Evolutionary conservation across 2,797 vertebrate species (phyloP).

Genomic region (Poecile montanus): DNA sequence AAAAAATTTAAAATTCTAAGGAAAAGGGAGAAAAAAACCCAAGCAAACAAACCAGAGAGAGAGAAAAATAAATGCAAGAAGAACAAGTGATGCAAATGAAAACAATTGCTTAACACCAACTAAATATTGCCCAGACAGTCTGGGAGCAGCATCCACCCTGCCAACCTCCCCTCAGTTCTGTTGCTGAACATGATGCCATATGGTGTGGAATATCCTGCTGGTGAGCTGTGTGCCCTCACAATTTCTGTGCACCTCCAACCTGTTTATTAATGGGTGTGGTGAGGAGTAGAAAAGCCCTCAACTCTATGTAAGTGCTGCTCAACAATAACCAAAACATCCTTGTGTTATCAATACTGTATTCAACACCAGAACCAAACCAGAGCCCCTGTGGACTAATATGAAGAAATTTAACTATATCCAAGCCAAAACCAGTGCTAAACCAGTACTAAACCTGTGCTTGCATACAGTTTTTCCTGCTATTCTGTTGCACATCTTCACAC

Average conservation of each 20-base stretch:
- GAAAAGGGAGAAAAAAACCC: background rate
- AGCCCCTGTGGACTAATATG: background rate
- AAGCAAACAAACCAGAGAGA: background rate
- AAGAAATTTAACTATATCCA: background rate
- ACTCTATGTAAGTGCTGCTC: background rate
- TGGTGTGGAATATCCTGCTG: background rate
- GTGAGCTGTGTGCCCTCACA: background rate
- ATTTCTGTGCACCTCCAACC: background rate
- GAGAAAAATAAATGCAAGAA: background rate
- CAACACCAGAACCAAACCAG: background rate
- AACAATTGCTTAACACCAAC: background rate
- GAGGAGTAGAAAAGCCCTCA: background rate
- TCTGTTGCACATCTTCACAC: background rate
- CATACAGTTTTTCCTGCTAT: background rate
- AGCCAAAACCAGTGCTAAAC: background rate
- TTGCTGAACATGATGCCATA: fast-evolving
- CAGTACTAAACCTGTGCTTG: background rate
- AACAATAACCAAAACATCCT: background rate
- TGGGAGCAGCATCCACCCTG: fast-evolving
- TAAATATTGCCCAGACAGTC: background rate
- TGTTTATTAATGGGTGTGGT: background rate
- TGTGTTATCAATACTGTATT: background rate
- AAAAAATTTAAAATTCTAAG: background rate
- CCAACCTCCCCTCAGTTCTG: background rate
- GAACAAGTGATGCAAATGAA: background rate